Evolutionary conservation across 1,140 invertebrate species (phyloP).

Genomic region (Zaprionus capensis): DNA sequence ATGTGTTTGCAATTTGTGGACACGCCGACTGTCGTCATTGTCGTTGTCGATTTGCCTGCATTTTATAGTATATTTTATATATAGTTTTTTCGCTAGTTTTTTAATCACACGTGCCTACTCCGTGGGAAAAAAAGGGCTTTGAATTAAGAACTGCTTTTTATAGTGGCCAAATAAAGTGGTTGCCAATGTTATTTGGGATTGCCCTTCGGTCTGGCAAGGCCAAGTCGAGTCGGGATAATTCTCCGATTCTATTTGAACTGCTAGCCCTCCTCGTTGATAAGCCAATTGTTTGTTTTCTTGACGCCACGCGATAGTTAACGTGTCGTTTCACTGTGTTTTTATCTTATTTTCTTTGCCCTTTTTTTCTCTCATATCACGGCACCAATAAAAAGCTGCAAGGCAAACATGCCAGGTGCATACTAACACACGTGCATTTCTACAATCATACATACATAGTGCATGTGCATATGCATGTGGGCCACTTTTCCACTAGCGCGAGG

Average conservation of each 20-base stretch:
- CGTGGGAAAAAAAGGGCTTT: slow-evolving; percentile 15
- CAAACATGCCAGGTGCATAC: slow-evolving; percentile 25
- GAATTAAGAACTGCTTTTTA: slow-evolving; percentile 24
- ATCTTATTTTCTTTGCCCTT: slow-evolving; percentile 5
- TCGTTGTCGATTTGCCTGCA: slow-evolving; percentile 61
- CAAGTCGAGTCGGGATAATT: not conserved
- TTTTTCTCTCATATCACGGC: slow-evolving; percentile 31
- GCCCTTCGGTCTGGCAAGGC: slow-evolving; percentile 1
- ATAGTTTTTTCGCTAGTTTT: slow-evolving; percentile 25
- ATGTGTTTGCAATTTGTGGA: slow-evolving; percentile 82
- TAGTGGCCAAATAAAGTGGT: slow-evolving; percentile 25
- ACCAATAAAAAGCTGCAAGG: slow-evolving; percentile 34
- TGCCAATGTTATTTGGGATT: slow-evolving; percentile 20
- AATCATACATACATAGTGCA: not conserved
- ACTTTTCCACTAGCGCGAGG: slow-evolving; percentile 29
- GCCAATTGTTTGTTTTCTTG: slow-evolving; percentile 51
- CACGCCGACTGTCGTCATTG: slow-evolving; percentile 78
- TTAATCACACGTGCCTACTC: slow-evolving; percentile 31
- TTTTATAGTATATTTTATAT: slow-evolving; percentile 50
- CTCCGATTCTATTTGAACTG: slow-evolving; percentile 31
- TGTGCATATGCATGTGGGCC: slow-evolving; percentile 21
- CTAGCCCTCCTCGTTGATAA: slow-evolving; percentile 28
- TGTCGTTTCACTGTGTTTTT: slow-evolving; percentile 12
- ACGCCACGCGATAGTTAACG: slow-evolving; percentile 46
- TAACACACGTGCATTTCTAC: too few relatives aligned